These are phyloP conservation scores for Lucifuga dentata DNA, from an alignment of 2,113 vertebrate genomes.

Conservation along the genomic window DNA sequence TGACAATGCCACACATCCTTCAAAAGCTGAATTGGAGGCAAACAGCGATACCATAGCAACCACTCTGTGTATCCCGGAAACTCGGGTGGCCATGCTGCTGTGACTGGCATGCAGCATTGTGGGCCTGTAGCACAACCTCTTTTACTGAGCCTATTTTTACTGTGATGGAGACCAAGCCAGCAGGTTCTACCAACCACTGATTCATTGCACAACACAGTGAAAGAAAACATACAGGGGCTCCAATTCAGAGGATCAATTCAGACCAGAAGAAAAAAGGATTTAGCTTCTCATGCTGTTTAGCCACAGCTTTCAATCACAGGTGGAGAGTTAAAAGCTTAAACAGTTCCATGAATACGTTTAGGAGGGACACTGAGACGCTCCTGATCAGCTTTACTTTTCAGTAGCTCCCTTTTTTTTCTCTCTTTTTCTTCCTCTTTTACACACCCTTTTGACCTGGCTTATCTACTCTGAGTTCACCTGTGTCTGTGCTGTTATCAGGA, in stretches of 20 bases:
- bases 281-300: slow-evolving; percentile 19
- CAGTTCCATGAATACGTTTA: background rate
- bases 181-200: slow-evolving; percentile 41
- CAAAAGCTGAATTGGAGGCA: slow-evolving; percentile 34
- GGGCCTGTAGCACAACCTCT: slow-evolving; percentile 19
- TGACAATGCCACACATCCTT: slow-evolving; percentile 21
- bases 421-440: too few relatives aligned
- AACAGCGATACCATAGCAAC: slow-evolving; percentile 53
- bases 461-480: too few relatives aligned
- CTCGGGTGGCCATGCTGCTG: slow-evolving; percentile 11
- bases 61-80: slow-evolving; percentile 50
- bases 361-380: too few relatives aligned
- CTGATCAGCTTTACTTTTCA: too few relatives aligned
- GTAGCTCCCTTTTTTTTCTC: too few relatives aligned
- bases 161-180: slow-evolving; percentile 26
- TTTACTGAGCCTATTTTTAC: slow-evolving; percentile 38
- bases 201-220: slow-evolving; percentile 32
- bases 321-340: slow-evolving; percentile 1
- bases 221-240: slow-evolving; percentile 7
- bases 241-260: slow-evolving; percentile 29
- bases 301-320: slow-evolving; percentile 31
- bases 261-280: slow-evolving; percentile 23
- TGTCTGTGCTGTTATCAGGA: too few relatives aligned
- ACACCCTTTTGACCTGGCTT: too few relatives aligned
- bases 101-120: slow-evolving; percentile 60